Base-by-base conservation (phyloP, 2,888 invertebrate species). In the Gibbula magus region DNA sequence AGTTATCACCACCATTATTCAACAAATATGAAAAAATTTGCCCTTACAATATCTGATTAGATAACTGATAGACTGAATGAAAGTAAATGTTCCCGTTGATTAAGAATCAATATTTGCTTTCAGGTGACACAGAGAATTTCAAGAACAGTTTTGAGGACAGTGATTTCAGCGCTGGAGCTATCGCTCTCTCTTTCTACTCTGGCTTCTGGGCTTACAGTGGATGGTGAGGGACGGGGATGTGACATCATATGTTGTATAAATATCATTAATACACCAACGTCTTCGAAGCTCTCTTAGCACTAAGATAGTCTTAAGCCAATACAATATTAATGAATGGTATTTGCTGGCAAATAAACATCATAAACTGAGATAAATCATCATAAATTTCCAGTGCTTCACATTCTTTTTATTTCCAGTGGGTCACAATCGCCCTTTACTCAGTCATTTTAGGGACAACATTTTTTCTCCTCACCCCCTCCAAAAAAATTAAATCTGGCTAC, bases 161-260 rank as follows among this genome's bases (percentile, higher is more conserved):
- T 79, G 89, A 89, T 66, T 84, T 82, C 84, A 96, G 94, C 93
- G 95, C 88, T 22, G 90, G 90, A 35, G 86, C 89, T 13, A 95
- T 98, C 89, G 97, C 89, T 18, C 80, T 91, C 7, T 90, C 90
- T 1, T 90, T 91, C 81, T 92, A 92, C 81, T 90, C 91, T 18
- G 91, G 91, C 4, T 87, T 91, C 75, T 92, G 90, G 88, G 89
- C 92, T 0, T 92, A 90, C 81, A 88, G 89, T 77, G 92, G 92
- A 82, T 92, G 91, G 92, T 97, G 94, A 95, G 85, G 80, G 10
- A 51, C 8, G n/a, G n/a, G n/a, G n/a, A n/a, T n/a, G 18, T 53
- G 13, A 22, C 18, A 56, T 54, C 22, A 20, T 76, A 56, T 54
- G 25, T 0, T n/a, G 54, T 0, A n/a, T n/a, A n/a, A n/a, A 25